phyloP scores from a whole-genome alignment of 2,888 invertebrate species.

The Drosophila greeni region DNA sequence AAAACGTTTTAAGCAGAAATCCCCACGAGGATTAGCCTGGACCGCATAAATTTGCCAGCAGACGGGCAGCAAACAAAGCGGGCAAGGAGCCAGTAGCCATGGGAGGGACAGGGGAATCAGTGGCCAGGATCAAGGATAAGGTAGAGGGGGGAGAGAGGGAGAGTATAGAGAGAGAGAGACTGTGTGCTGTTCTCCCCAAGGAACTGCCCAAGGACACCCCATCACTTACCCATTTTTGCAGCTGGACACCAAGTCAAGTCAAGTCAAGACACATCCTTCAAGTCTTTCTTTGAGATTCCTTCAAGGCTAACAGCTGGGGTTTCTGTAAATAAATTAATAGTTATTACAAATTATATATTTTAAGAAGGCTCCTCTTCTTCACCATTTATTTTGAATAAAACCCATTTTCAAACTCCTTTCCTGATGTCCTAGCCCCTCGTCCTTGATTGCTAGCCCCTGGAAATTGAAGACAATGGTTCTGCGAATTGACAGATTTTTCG shows the following conservation, averaged over 20 bases:
- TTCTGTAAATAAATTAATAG: too few species aligned
- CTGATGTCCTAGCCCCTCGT: neutral
- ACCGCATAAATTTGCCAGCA: slow-evolving; percentile 66
- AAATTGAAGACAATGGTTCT: slow-evolving; percentile 66
- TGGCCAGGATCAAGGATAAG: too few species aligned
- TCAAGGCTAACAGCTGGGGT: neutral
- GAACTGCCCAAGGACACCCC: neutral
- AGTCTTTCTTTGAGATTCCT: neutral
- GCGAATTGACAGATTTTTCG: slow-evolving; percentile 68
- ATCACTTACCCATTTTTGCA: neutral
- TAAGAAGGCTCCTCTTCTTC: too few species aligned
- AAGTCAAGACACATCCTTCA: neutral
- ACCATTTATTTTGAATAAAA: neutral
- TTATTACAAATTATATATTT: too few species aligned
- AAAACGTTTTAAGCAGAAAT: slow-evolving; percentile 68
- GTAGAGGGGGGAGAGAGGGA: neutral
- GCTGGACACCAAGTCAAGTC: neutral
- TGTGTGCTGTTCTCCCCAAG: neutral
- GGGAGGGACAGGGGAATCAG: slow-evolving; percentile 5
- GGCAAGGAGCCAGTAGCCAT: slow-evolving; percentile 13
- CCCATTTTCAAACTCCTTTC: neutral
- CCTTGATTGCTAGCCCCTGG: slow-evolving; percentile 29
- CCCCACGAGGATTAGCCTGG: slow-evolving; percentile 70
- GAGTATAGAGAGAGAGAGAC: too few species aligned
- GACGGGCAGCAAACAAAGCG: slow-evolving; percentile 25